phyloP scores from a whole-genome alignment of 2,113 vertebrate genomes.

The Eleginops maclovinus region DNA sequence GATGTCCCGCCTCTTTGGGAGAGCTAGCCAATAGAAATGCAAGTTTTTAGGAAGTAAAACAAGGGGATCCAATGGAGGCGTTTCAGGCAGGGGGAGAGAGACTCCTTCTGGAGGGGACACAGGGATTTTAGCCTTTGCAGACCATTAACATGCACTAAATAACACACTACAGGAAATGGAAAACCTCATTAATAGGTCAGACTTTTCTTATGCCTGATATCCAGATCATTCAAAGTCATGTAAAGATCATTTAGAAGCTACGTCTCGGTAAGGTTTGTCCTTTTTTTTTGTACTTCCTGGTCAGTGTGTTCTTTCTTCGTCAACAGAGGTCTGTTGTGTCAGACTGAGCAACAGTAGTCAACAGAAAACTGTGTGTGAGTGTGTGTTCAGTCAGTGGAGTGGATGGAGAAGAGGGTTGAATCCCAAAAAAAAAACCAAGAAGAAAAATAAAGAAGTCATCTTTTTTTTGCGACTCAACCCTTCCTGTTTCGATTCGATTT shows the following conservation, averaged over 20 bases:
- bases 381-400: conserved; percentile 65
- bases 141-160: too few relatives aligned
- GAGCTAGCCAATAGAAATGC: too few relatives aligned
- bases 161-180: too few relatives aligned
- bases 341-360: conserved; percentile 83
- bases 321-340: conserved; percentile 72
- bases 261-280: conserved; percentile 7
- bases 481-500: conserved; percentile 46
- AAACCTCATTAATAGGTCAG: not conserved
- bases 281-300: not conserved
- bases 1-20: not conserved
- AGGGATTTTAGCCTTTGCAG: too few relatives aligned
- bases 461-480: conserved; percentile 25
- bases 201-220: not conserved
- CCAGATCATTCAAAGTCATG: conserved; percentile 4
- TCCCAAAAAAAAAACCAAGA: conserved; percentile 7
- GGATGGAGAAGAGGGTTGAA: conserved; percentile 45
- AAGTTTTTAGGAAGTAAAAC: too few relatives aligned
- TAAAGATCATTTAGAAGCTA: conserved; percentile 43
- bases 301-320: not conserved
- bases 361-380: conserved; percentile 63
- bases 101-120: too few relatives aligned
- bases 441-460: conserved; percentile 13
- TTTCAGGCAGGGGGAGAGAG: too few relatives aligned
- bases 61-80: too few relatives aligned